A percentile compares a stretch with the other conserved stretches of the same genome.
Evolutionary conservation across 2,888 invertebrate genomes (phyloP).

Genomic region (Rapana venosa): DNA sequence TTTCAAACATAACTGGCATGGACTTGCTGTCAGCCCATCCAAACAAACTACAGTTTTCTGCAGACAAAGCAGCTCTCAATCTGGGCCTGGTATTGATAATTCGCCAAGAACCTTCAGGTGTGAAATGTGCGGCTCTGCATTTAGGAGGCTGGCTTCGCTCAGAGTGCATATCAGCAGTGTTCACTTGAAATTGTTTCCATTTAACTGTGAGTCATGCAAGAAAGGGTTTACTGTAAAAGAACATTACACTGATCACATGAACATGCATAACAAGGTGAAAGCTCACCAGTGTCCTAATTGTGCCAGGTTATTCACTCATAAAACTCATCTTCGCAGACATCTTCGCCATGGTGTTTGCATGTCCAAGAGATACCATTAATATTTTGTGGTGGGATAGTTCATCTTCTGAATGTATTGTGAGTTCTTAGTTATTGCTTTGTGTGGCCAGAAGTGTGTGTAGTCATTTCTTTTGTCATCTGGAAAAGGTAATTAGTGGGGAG

Average conservation of each 20-base stretch:
- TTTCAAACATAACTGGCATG: not conserved
- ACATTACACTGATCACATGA: constrained; percentile 8
- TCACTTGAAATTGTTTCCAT: constrained; percentile 5
- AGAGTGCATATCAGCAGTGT: constrained; percentile 11
- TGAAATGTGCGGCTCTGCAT: constrained; percentile 1
- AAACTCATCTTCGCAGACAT: constrained; percentile 28
- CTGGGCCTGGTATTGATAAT: not conserved
- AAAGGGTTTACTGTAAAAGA: constrained; percentile 18
- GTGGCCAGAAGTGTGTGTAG: too few relatives aligned
- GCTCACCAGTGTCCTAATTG: constrained; percentile 24
- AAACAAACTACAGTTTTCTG: not conserved
- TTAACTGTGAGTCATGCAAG: not conserved
- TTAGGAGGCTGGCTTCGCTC: not conserved
- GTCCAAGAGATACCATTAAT: not conserved
- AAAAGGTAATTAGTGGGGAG: too few relatives aligned
- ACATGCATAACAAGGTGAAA: constrained; percentile 32
- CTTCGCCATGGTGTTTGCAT: constrained; percentile 7
- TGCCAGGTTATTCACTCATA: constrained; percentile 7
- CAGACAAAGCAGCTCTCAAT: not conserved
- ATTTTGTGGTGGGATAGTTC: too few relatives aligned
- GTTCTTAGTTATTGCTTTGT: too few relatives aligned
- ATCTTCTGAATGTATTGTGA: too few relatives aligned
- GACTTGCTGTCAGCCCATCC: not conserved
- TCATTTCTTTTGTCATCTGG: too few relatives aligned
- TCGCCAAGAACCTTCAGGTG: not conserved